Percentiles rank a stretch among this genome's conserved stretches.
phyloP scores from a whole-genome alignment of 2,888 invertebrate species.

The Macrostomum cliftonense region DNA sequence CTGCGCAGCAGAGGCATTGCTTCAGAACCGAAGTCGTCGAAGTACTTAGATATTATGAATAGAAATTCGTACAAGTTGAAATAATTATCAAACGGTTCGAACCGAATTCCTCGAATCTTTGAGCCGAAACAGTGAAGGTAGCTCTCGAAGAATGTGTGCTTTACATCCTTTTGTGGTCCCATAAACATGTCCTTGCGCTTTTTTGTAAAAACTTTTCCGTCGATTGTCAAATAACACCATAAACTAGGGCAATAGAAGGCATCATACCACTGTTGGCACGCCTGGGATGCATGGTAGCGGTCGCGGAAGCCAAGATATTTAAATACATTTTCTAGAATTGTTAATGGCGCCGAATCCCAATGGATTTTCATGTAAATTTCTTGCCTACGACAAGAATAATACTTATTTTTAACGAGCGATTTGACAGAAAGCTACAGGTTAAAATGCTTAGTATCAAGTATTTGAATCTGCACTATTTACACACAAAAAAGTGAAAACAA shows the following conservation, averaged over 20 bases:
- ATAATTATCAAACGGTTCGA: slow-evolving; percentile 56
- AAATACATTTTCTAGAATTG: too few relatives aligned
- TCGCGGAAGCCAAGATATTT: slow-evolving; percentile 34
- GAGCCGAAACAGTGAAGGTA: slow-evolving; percentile 52
- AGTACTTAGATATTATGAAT: slow-evolving; percentile 57
- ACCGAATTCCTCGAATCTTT: slow-evolving; percentile 48
- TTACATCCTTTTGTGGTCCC: slow-evolving; percentile 59
- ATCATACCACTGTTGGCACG: slow-evolving; percentile 24
- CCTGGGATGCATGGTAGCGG: slow-evolving; percentile 55
- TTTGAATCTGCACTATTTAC: too few relatives aligned
- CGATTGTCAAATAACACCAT: slow-evolving; percentile 55
- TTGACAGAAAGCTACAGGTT: too few relatives aligned
- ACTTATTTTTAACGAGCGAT: too few relatives aligned
- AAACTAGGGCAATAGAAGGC: slow-evolving; percentile 54
- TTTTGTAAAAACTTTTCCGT: slow-evolving; percentile 54
- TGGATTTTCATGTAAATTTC: too few relatives aligned
- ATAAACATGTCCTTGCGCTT: slow-evolving; percentile 59
- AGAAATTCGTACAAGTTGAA: slow-evolving; percentile 66
- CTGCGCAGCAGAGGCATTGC: slow-evolving; percentile 22
- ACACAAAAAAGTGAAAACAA: too few relatives aligned
- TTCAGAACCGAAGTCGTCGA: slow-evolving; percentile 39
- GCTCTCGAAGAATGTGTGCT: slow-evolving; percentile 52
- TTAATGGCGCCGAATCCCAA: too few relatives aligned
- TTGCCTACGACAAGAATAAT: too few relatives aligned
- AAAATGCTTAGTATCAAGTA: too few relatives aligned